Base-by-base conservation (phyloP, 2,113 vertebrate species). In the Microcebus tavaratra region DNA sequence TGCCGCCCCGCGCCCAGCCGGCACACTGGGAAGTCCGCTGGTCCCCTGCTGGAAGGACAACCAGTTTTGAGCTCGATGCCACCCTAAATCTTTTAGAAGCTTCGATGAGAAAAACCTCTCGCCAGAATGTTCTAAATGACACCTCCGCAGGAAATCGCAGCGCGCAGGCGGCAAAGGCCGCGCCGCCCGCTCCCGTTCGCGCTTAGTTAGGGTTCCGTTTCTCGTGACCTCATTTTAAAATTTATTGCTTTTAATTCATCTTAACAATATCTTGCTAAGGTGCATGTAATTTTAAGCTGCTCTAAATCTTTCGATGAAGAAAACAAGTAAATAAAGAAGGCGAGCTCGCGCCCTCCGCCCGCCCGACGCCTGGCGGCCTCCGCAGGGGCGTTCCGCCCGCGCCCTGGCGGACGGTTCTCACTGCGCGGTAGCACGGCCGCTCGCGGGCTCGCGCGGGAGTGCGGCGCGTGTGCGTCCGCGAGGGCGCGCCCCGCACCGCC, bases 181-280 rank as follows among this genome's bases (percentile, higher is more conserved):
- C 14, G 7, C 8, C 17, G 34, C 31, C 15, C 9, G 15, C 67
- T 42, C 39, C 39, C 42, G 42, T 42, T 42, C 42, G 5, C 0
- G 8, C 7, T 88, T 90, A 48, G 48, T 72, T 87, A 93, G 91
- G 67, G 2, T 29, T 95, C 92, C 6, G 21, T 59, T 94, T 94
- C 55, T 94, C 55, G 82, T 88, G 73, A 23, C 4, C 21, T 90
- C 36, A n/a, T 53, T 82, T 94, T 72, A 55, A 75, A 34, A 72
- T 50, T 70, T 92, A 36, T 45, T 59, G 10, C 72, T 88, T 90
- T 76, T 9, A 70, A 53, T 48, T 87, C 25, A 31, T 57, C 88
- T 91, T 61, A 31, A 18, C 18, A 18, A 55, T 55, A 18, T 90
- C n/a, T 94, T 78, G 42, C n/a, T 59, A 63, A 86, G 29, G 5